Base-by-base conservation (phyloP, 2,113 vertebrate species). In the Spilogale gracilis region DNA sequence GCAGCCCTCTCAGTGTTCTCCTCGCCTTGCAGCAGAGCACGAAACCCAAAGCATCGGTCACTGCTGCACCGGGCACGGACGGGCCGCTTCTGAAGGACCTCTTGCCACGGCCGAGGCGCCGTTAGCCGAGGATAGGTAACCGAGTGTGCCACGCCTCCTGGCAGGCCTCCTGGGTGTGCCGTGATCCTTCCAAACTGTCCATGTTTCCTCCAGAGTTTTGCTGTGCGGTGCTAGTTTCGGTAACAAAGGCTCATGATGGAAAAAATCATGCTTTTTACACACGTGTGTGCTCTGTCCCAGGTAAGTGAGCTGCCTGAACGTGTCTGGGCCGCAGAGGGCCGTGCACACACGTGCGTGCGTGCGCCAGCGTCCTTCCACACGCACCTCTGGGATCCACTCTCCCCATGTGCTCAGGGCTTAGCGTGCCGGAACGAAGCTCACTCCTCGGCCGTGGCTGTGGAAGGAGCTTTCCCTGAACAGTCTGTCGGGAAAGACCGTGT, bases 1-100 rank as follows among this genome's bases (percentile, higher is more conserved):
- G 4, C 69, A 23, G 69, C 69, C 69, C 9, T 98, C 98, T 99
- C 98, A 99, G 98, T 99, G 96, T 99, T 99, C 98, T 98, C 98
- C 98, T 99, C 98, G 98, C 98, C 98, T 99, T 99, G 98, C 99
- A 99, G 99, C 99, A 98, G 98, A 99, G 98, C 98, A 98, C 94
- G 97, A 98, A 98, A 98, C 98, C 98, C 98, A 99, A 98, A 98
- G 97, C 97, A 98, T 98, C 97, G 98, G 98, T 99, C 91, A 98
- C 98, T 82, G 98, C 98, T 97, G 61, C 99, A 98, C 95, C 95
- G 97, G 99, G 97, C 98, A 98, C 87, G 98, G 99, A 99, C 94
- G 98, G 99, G 98, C 99, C 99, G 89, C 99, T 99, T 98, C 99
- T 99, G 99, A 99, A 98, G 99, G 99, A 99, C 98, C 98, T 97